A percentile compares a stretch with the other conserved stretches of the same genome.
These are phyloP conservation scores for Bostrychus sinensis DNA, from an alignment of 2,113 vertebrate species.

Conservation along the genomic window DNA sequence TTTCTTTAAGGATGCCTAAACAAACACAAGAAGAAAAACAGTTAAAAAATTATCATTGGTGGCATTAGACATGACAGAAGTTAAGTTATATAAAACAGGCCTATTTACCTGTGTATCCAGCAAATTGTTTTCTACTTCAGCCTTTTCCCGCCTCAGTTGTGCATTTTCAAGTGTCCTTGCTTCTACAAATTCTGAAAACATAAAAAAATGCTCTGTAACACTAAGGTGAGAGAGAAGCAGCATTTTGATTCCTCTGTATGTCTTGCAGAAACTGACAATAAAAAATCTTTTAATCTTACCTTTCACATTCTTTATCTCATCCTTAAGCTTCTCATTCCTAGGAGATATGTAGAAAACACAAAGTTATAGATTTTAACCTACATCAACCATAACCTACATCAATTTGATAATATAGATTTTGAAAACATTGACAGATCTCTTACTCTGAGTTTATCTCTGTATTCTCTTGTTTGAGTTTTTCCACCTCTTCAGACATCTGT, in stretches of 20 bases:
- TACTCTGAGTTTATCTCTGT: conserved; percentile 78
- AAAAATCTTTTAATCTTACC: no score
- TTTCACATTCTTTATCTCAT: conserved; percentile 85
- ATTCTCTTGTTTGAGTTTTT: conserved; percentile 84
- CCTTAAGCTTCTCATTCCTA: conserved; percentile 87
- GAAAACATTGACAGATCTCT: conserved; percentile 55
- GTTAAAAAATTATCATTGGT: background rate
- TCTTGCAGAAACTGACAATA: no score
- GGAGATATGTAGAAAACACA: conserved; percentile 23
- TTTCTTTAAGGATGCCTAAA: conserved; percentile 85
- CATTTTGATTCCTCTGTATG: no score
- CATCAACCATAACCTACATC: no score
- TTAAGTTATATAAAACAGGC: background rate
- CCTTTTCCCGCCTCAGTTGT: conserved; percentile 85
- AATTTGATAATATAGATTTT: no score
- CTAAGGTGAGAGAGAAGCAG: background rate
- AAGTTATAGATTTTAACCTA: background rate
- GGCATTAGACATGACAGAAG: no score
- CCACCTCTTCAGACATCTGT: conserved; percentile 82
- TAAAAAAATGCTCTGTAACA: background rate
- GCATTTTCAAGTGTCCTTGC: conserved; percentile 82
- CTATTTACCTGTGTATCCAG: conserved; percentile 84
- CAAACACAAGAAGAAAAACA: background rate
- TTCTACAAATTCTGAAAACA: conserved; percentile 78
- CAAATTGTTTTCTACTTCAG: conserved; percentile 84